Evolutionary conservation across 2,888 invertebrate genomes (phyloP).

Genomic region (Harpalus rubripes): DNA sequence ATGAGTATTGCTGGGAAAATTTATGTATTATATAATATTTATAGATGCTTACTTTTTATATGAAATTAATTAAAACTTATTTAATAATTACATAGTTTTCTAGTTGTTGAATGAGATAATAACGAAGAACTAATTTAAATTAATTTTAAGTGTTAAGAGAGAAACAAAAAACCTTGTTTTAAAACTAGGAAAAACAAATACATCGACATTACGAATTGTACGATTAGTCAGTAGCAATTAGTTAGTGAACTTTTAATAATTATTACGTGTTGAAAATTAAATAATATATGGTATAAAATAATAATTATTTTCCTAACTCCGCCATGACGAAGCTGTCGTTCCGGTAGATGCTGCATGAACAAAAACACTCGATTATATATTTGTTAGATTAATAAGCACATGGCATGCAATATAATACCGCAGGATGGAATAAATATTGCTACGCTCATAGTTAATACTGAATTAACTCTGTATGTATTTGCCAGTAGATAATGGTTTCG

Average conservation of each 20-base stretch:
- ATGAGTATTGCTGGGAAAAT: not conserved
- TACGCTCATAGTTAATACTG: not conserved
- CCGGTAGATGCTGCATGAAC: slow-evolving; percentile 12
- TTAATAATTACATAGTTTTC: slow-evolving; percentile 6
- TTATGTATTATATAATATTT: not conserved
- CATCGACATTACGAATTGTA: not conserved
- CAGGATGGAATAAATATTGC: not conserved
- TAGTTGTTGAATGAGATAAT: not conserved
- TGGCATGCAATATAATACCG: not conserved
- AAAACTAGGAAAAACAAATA: not conserved
- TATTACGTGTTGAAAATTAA: slow-evolving; percentile 25
- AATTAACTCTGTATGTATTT: not conserved
- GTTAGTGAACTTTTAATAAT: slow-evolving; percentile 18
- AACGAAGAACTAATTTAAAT: not conserved
- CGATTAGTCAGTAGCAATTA: not conserved
- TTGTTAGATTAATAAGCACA: slow-evolving; percentile 1
- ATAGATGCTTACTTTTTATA: not conserved
- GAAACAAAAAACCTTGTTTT: not conserved
- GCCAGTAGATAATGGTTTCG: too few species aligned
- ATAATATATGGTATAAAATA: slow-evolving; percentile 8
- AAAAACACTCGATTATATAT: slow-evolving; percentile 21
- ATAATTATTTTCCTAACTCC: not conserved
- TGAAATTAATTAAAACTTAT: not conserved
- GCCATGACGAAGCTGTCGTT: slow-evolving; percentile 14
- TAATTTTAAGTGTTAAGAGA: not conserved